Evolutionary conservation across 2,797 vertebrate genomes (phyloP).

Genomic region (Rhodeus uyekii): DNA sequence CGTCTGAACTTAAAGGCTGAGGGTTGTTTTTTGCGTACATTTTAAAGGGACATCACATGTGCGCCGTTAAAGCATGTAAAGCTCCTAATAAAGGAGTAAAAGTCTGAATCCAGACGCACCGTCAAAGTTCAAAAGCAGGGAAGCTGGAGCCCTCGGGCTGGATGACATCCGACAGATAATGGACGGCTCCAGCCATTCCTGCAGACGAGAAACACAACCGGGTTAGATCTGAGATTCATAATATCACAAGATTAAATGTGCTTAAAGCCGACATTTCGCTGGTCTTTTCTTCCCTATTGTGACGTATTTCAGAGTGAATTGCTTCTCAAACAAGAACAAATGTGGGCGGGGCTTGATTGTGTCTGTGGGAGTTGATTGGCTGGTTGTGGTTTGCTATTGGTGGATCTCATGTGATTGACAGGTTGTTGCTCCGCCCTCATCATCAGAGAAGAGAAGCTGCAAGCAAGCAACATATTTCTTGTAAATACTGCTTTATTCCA

Average conservation of each 20-base stretch:
- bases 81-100: neutral
- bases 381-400: too few relatives aligned
- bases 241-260: neutral
- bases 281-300: too few relatives aligned
- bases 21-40: conserved; percentile 5
- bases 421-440: too few relatives aligned
- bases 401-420: too few relatives aligned
- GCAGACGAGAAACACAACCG: conserved; percentile 51
- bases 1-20: conserved; percentile 52
- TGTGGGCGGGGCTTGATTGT: too few relatives aligned
- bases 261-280: too few relatives aligned
- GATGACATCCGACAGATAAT: conserved; percentile 90
- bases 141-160: conserved; percentile 86
- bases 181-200: conserved; percentile 97
- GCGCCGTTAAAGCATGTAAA: neutral
- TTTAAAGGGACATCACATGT: too few relatives aligned
- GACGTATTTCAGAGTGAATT: too few relatives aligned
- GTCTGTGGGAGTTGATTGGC: too few relatives aligned
- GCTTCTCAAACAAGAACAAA: neutral
- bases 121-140: conserved; percentile 93
- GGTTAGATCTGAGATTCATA: neutral
- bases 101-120: conserved; percentile 6
- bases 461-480: too few relatives aligned
- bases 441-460: too few relatives aligned
- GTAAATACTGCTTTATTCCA: too few relatives aligned